Base-by-base conservation (phyloP, 1,140 invertebrate species). In the Hylaeus anthracinus region DNA sequence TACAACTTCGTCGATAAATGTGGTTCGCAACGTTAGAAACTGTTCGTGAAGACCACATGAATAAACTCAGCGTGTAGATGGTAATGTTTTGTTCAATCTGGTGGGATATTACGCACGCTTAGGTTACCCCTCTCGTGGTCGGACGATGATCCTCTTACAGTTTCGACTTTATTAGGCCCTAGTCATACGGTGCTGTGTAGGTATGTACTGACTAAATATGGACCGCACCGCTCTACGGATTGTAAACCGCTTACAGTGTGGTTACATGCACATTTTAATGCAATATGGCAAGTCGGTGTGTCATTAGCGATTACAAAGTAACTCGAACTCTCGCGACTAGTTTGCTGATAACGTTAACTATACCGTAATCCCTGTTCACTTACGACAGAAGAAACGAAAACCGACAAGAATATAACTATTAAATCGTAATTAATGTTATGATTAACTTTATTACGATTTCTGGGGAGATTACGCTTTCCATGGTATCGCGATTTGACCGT, bases 121-220 rank as follows among this genome's bases (percentile, higher is more conserved):
- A 81, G 70, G 67, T 87, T 81, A 78, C 61, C 72, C 60, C 43
- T 78, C 72, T 61, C 61, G 60, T 58, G 73, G 78, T 66, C 48
- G 51, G 39, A 58, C 77, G 73, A 87, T 87, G 82, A 87, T 87
- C 86, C 85, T 87, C 86, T 87, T 87, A 87, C 72, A 84, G 86
- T 84, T 87, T 86, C 78, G 82, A 87, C 85, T 87, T 87, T 79
- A 87, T 87, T 87, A 87, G 77, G 67, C 65, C 53, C 66, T 60
- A 75, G 83, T 73, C 67, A 76, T 66, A 71, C 72, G 78, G 81
- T 58, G 58, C 76, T 60, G 74, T 70, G 71, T n/a, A 58, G 58
- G 73, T 60, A 77, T 70, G 71, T n/a, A 58, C 73, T 67, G 77
- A 88, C 87, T 85, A 80, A 87, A 83, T 80, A 85, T 85, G 84